phyloP scores from a whole-genome alignment of 2,888 invertebrate species.

The Tribolium freemani region DNA sequence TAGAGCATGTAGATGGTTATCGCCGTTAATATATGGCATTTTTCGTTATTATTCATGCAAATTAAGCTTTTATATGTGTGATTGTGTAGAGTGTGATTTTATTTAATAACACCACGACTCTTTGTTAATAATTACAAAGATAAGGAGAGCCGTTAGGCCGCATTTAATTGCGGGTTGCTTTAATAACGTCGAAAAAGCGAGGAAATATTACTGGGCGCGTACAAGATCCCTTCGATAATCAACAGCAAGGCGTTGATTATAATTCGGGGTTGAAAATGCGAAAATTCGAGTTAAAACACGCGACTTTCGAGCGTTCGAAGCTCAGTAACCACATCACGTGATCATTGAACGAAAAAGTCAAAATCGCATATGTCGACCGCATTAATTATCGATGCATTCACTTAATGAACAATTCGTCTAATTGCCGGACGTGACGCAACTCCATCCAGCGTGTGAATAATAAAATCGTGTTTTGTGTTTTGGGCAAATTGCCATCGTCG shows the following conservation, averaged over 20 bases:
- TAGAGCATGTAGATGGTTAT: conserved; percentile 61
- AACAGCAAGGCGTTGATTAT: conserved; percentile 27
- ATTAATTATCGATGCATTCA: conserved; percentile 65
- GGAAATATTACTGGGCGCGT: conserved; percentile 34
- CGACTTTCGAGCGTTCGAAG: no score
- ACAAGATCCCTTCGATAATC: conserved; percentile 27
- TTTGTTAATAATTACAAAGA: conserved; percentile 37
- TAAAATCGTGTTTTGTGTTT: conserved; percentile 54
- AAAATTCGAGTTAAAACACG: conserved; percentile 11
- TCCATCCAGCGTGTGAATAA: conserved; percentile 53
- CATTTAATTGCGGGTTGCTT: conserved; percentile 38
- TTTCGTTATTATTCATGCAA: conserved; percentile 66
- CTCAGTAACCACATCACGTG: no score
- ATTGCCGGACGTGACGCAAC: conserved; percentile 65
- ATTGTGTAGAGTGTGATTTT: conserved; percentile 63
- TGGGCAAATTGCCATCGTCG: conserved; percentile 51
- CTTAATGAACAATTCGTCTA: conserved; percentile 64
- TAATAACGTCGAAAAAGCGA: conserved; percentile 35
- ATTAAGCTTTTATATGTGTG: conserved; percentile 64
- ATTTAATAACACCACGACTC: conserved; percentile 63
- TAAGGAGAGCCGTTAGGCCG: conserved; percentile 37
- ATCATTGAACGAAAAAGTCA: not conserved
- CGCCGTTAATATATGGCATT: conserved; percentile 64
- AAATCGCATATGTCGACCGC: conserved; percentile 31
- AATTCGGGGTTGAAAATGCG: conserved; percentile 28